Conservation (phyloP, 2,797 vertebrate species). For the Chrysocyon brachyurus region DNA sequence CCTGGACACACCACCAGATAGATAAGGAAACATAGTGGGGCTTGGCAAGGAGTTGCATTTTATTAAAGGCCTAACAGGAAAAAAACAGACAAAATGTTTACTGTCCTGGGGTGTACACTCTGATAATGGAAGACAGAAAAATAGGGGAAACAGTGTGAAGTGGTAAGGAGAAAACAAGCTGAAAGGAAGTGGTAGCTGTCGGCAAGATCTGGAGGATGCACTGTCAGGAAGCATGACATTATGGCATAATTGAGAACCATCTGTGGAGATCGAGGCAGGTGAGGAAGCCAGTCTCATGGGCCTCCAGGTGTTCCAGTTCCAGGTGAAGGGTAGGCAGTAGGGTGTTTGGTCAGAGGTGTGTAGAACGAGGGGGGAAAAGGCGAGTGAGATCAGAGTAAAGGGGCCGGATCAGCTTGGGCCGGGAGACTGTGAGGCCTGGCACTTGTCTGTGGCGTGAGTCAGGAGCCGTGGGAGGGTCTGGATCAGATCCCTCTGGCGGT, state of each 20-base stretch:
- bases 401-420: background rate
- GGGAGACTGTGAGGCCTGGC: accelerated
- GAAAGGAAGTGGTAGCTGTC: background rate
- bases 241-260: background rate
- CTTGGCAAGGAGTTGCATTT: accelerated
- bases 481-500: background rate
- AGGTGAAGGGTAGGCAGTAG: background rate
- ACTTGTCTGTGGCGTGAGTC: accelerated
- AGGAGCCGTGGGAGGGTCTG: background rate
- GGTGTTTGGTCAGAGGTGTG: background rate
- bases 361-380: too few relatives aligned
- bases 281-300: accelerated
- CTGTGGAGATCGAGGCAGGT: too few relatives aligned
- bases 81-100: background rate
- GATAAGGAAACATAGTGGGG: background rate
- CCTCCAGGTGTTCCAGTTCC: too few relatives aligned
- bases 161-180: accelerated
- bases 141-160: accelerated
- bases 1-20: accelerated
- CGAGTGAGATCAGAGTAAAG: background rate
- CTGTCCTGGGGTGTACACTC: background rate
- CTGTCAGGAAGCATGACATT: accelerated
- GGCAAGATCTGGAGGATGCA: background rate
- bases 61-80: accelerated
- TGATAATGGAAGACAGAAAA: accelerated